Base-by-base conservation (phyloP, 2,797 vertebrate species). In the Scolopax rusticola region DNA sequence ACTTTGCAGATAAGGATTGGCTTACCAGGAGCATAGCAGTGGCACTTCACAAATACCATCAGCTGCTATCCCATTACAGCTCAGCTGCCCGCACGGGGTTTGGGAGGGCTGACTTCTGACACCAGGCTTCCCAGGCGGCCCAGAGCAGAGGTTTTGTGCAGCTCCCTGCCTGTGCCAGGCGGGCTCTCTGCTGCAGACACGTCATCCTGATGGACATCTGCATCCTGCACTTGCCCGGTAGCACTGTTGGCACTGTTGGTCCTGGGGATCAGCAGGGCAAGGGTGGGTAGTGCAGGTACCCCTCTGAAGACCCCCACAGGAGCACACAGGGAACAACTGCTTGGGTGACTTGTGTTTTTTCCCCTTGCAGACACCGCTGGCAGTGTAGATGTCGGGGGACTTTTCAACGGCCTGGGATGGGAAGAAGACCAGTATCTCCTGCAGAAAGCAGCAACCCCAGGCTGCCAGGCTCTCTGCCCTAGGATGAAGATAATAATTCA, bases 51-150 rank as follows among this genome's bases (percentile, higher is more conserved):
- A 43, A 32, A 30, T 41, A 41, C 17, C 8, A 50, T 15, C 47
- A 19, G 27, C 24, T 33, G 47, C 14, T 10, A 38, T 12, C 20
- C 32, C 20, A 6, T 33, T 32, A 38, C 36, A 54, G 15, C 28
- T 69, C 4, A 12, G 18, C 38, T 32, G 43, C 53, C 50, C 2
- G 1, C 15, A 17, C 1, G 17, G 12, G 5, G 8, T 33, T 51
- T 70, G 33, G 17, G 86, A 17, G 24, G 14, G 5, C 6, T 7
- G 1, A 1, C 30, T 41, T 33, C 33, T 2, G 3, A 36, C 11
- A 21, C 2, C 0, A 0, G 7, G 1, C 27, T 93, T 63, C 33
- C 40, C 30, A 54, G 15, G 9, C 1, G 6, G 30, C 32, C 28
- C 12, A 3, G 23, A 69, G 24, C 21, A 50, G 45, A 85, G 40